A percentile compares a stretch with the other conserved stretches of the same genome.
Conservation (phyloP, 1,140 invertebrate species). For the Hormaphis cornu region DNA sequence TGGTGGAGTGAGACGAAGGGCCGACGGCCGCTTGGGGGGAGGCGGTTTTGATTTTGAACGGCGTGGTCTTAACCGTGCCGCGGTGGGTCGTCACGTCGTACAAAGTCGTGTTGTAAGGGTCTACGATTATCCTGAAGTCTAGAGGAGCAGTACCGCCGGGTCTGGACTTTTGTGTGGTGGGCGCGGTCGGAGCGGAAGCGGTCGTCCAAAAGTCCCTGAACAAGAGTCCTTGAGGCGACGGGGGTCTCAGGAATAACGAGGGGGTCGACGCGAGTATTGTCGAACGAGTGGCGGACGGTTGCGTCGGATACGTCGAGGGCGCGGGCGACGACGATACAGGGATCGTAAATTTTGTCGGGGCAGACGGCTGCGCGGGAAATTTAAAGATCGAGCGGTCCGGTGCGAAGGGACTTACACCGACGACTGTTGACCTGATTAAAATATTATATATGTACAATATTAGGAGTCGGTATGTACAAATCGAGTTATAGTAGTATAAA, state of each 20-base stretch:
- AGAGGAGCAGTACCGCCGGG: background rate
- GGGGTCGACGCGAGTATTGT: background rate
- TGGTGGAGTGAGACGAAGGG: background rate
- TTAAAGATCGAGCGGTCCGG: conserved; percentile 18
- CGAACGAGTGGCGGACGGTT: background rate
- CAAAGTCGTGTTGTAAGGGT: background rate
- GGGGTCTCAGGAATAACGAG: conserved; percentile 1
- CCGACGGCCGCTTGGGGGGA: background rate
- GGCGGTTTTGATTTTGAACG: background rate
- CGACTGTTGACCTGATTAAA: conserved; percentile 30
- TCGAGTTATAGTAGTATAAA: background rate
- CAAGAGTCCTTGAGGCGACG: background rate
- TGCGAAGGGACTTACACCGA: conserved; percentile 22
- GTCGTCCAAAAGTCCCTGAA: too few relatives aligned
- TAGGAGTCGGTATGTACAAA: conserved; percentile 19
- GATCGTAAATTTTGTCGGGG: background rate
- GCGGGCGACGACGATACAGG: background rate
- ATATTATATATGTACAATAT: conserved; percentile 28
- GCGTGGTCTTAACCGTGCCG: conserved; percentile 2
- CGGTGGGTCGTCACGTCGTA: conserved; percentile 22
- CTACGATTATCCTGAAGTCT: conserved; percentile 22
- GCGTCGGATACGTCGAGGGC: background rate
- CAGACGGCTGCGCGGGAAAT: background rate
- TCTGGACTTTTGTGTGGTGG: conserved; percentile 12
- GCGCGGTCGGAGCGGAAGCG: too few relatives aligned